phyloP scores from a whole-genome alignment of 2,797 vertebrate genomes.

The Pygocentrus nattereri region DNA sequence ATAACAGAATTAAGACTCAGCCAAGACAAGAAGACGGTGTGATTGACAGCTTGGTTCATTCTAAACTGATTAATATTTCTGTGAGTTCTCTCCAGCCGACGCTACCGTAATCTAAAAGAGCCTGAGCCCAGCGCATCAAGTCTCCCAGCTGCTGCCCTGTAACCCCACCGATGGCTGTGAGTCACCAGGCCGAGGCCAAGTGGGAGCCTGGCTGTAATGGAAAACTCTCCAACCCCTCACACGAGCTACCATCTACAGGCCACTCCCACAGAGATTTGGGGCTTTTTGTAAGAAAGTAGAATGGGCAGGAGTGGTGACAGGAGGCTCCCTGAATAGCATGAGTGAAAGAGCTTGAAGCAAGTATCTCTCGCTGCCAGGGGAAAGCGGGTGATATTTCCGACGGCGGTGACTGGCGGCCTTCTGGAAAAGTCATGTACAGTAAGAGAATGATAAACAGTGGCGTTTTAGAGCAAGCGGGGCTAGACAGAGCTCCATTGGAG shows the following conservation, averaged over 20 bases:
- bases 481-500: background rate
- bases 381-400: slow-evolving; percentile 15
- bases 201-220: slow-evolving; percentile 38
- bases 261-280: slow-evolving; percentile 26
- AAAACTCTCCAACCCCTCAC: slow-evolving; percentile 61
- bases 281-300: slow-evolving; percentile 14
- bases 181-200: slow-evolving; percentile 56
- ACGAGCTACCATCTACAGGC: slow-evolving; percentile 60
- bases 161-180: slow-evolving; percentile 58
- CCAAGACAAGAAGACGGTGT: slow-evolving; percentile 32
- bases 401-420: slow-evolving; percentile 23
- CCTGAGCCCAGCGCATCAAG: slow-evolving; percentile 52
- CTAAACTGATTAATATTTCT: slow-evolving; percentile 76
- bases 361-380: background rate
- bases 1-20: slow-evolving; percentile 51
- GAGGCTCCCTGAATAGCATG: background rate
- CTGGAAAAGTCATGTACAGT: slow-evolving; percentile 20
- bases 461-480: background rate
- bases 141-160: slow-evolving; percentile 56
- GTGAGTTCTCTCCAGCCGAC: slow-evolving; percentile 60
- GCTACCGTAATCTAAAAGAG: slow-evolving; percentile 69
- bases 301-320: slow-evolving; percentile 20
- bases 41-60: slow-evolving; percentile 76
- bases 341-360: background rate
- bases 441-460: slow-evolving; percentile 12